Evolutionary conservation across 2,113 vertebrate species (phyloP), one percentile per base, ranked within the genome.

Genomic region (Meleagris gallopavo): DNA sequence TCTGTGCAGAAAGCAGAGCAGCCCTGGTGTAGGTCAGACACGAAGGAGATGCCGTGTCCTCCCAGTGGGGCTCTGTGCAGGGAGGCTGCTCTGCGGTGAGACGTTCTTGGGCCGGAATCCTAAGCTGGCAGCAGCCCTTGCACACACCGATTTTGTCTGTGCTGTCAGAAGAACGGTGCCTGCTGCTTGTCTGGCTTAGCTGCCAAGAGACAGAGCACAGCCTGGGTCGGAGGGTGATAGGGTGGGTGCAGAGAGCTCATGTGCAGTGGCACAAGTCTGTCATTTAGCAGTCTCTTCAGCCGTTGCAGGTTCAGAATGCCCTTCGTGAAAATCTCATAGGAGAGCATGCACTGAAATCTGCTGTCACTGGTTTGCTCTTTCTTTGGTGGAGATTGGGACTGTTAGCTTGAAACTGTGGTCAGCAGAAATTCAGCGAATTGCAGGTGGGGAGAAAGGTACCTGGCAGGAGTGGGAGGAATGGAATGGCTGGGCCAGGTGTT

Each of bases 111-210:
- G 32, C 75, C 30, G 2, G 3, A 72, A 52, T 29, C 27, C 20
- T n/a, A 69, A 7, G 34, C n/a, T 55, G 15, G 5, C 18, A 20
- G 8, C 9, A 6, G 67, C 88, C 30, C 81, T 73, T 58, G 52
- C 52, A 13, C 24, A 25, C 12, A 5, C n/a, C 11, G 62, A 0
- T 6, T 2, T n/a, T 1, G 1, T 58, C 25, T 21, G 34, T 7
- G 21, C 19, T 24, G 8, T 54, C 52, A 3, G 45, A 58, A 54
- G 25, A 45, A 30, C 2, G 2, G 17, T 52, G 41, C 38, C 66
- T 48, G 9, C 65, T 65, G 13, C 46, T 54, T 72, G 78, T 57
- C 41, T 48, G 29, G 32, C 25, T 78, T 60, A 60, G 38, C 48
- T 92, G 16, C 76, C 88, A 54, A 61, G 80, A 52, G 20, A 7